These are phyloP conservation scores for Alligator mississippiensis DNA, from an alignment of 2,113 vertebrate species.

Conservation along the genomic window DNA sequence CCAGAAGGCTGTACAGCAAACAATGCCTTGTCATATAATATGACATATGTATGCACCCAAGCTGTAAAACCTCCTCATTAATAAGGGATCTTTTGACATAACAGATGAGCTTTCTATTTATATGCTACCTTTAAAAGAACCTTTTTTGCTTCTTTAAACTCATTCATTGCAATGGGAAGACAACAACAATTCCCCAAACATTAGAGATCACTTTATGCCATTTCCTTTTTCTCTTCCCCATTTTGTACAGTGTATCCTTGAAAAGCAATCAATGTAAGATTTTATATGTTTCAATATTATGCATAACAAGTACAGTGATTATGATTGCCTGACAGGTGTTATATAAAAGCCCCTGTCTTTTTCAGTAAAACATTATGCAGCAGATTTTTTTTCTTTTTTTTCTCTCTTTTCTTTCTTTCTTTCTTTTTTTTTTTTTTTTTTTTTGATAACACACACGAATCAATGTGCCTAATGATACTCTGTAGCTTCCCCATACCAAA, in stretches of 20 bases:
- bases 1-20: slow-evolving; percentile 50
- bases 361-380: slow-evolving; percentile 34
- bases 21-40: slow-evolving; percentile 43
- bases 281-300: slow-evolving; percentile 13
- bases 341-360: slow-evolving; percentile 18
- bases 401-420: background rate
- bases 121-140: slow-evolving; percentile 44
- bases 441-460: background rate
- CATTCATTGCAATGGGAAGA: background rate
- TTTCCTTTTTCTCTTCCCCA: background rate
- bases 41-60: slow-evolving; percentile 56
- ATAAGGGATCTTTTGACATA: slow-evolving; percentile 44
- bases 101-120: slow-evolving; percentile 53
- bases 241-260: background rate
- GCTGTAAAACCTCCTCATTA: slow-evolving; percentile 45
- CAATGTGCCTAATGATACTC: background rate
- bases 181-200: background rate
- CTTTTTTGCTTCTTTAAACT: slow-evolving; percentile 55
- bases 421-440: background rate
- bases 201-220: background rate
- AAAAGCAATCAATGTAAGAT: background rate
- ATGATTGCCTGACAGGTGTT: slow-evolving; percentile 41
- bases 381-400: background rate
- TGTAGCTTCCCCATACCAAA: background rate
- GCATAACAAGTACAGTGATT: slow-evolving; percentile 12